Percentiles rank a stretch among this genome's conserved stretches.
phyloP scores from a whole-genome alignment of 1,140 invertebrate species.

The Drosophila lini region DNA sequence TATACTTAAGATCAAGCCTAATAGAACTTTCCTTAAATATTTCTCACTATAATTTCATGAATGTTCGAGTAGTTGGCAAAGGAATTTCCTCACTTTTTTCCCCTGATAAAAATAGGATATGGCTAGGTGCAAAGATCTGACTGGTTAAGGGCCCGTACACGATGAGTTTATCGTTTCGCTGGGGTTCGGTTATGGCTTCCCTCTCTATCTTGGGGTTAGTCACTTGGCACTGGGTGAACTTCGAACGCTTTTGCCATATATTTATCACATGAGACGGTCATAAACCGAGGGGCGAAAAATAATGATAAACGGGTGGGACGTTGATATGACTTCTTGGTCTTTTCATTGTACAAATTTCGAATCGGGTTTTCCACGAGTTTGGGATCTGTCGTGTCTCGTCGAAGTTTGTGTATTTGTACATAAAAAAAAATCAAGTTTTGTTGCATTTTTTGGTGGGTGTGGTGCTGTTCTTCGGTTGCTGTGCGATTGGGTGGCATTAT shows the following conservation, averaged over 20 bases:
- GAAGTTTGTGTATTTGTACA: neutral
- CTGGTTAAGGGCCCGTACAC: conserved; percentile 4
- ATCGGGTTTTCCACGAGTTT: conserved; percentile 22
- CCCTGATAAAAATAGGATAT: neutral
- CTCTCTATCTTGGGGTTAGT: conserved; percentile 30
- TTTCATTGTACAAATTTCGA: conserved; percentile 20
- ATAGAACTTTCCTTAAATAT: neutral
- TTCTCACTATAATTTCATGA: neutral
- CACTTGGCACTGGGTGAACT: conserved; percentile 38
- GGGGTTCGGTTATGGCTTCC: conserved; percentile 13
- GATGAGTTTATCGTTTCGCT: conserved; percentile 9
- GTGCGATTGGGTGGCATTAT: conserved; percentile 33
- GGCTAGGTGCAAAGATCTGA: conserved; percentile 22
- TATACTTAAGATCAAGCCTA: no score
- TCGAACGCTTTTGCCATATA: conserved; percentile 50
- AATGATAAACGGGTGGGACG: conserved; percentile 27
- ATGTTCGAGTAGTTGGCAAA: neutral
- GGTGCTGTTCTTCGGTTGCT: conserved; percentile 13
- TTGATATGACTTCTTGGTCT: conserved; percentile 29
- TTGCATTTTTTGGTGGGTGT: conserved; percentile 15
- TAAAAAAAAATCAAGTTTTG: neutral
- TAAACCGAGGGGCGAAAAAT: conserved; percentile 40
- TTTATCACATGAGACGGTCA: conserved; percentile 53
- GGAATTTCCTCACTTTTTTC: neutral
- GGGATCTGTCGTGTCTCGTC: conserved; percentile 20